phyloP scores from a whole-genome alignment of 2,797 vertebrate species.

The Squalus acanthias region DNA sequence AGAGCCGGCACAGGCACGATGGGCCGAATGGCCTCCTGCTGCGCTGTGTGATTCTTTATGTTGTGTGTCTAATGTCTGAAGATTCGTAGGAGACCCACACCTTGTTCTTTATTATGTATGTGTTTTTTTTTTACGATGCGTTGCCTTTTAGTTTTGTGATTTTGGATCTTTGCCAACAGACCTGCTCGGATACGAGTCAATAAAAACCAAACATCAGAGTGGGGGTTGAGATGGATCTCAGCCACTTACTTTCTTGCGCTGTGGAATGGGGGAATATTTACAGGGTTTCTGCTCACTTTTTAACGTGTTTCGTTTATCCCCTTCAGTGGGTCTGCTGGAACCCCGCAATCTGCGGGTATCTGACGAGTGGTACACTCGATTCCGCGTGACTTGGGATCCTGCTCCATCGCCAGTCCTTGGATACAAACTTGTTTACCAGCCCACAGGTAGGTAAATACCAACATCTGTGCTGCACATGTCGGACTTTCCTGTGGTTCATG shows the following conservation, averaged over 20 bases:
- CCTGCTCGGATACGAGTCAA: background rate
- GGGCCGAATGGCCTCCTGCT: background rate
- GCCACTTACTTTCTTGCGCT: background rate
- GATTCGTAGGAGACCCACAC: background rate
- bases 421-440: conserved; percentile 84
- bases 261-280: conserved; percentile 28
- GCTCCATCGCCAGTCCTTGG: conserved; percentile 80
- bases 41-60: background rate
- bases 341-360: conserved; percentile 86
- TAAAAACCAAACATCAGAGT: background rate
- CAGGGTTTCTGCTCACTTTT: background rate
- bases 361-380: conserved; percentile 95
- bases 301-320: background rate
- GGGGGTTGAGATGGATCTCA: too few species aligned
- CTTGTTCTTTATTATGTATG: background rate
- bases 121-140: background rate
- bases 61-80: background rate
- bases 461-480: background rate
- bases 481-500: background rate
- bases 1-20: background rate
- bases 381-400: conserved; percentile 91
- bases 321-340: conserved; percentile 75
- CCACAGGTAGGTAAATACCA: conserved; percentile 66
- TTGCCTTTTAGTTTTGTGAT: background rate
- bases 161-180: background rate